These are phyloP conservation scores for Arbacia lixula DNA, from an alignment of 53 echinoderm and acorn worm species.

Conservation along the genomic window DNA sequence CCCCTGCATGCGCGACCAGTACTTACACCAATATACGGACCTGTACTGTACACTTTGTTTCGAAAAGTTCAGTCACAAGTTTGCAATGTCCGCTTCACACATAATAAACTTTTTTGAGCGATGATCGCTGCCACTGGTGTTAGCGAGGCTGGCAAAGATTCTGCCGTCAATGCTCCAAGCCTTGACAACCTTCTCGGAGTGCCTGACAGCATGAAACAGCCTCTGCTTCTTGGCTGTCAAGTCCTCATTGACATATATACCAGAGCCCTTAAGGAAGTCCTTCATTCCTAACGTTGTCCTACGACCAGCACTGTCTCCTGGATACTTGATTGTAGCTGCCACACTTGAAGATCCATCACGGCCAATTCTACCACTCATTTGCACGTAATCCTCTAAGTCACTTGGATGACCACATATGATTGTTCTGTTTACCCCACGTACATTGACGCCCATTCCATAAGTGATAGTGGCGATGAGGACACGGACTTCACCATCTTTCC, in stretches of 20 bases:
- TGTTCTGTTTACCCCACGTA: constrained; percentile 33
- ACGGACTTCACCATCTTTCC: constrained; percentile 28
- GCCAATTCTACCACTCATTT: constrained; percentile 41
- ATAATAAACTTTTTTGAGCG: no score
- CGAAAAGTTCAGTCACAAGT: no score
- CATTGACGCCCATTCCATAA: constrained; percentile 58
- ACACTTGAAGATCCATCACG: constrained; percentile 53
- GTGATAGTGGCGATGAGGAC: background rate
- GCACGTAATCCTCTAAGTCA: constrained; percentile 44
- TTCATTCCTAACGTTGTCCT: constrained; percentile 6
- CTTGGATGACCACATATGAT: constrained; percentile 40
- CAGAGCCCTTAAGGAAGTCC: constrained; percentile 15
- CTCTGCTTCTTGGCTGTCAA: background rate
- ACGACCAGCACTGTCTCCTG: constrained; percentile 34
- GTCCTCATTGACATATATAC: background rate
- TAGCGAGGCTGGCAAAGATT: no score
- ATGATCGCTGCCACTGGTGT: no score
- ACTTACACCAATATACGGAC: no score
- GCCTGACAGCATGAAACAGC: background rate
- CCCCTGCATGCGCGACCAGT: no score
- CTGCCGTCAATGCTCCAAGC: background rate
- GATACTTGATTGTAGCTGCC: constrained; percentile 18
- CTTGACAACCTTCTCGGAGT: background rate
- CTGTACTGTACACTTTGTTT: no score
- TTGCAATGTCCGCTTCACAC: no score